Evolutionary conservation across 2,797 vertebrate species (phyloP).

Genomic region (Gephyroberyx darwinii): DNA sequence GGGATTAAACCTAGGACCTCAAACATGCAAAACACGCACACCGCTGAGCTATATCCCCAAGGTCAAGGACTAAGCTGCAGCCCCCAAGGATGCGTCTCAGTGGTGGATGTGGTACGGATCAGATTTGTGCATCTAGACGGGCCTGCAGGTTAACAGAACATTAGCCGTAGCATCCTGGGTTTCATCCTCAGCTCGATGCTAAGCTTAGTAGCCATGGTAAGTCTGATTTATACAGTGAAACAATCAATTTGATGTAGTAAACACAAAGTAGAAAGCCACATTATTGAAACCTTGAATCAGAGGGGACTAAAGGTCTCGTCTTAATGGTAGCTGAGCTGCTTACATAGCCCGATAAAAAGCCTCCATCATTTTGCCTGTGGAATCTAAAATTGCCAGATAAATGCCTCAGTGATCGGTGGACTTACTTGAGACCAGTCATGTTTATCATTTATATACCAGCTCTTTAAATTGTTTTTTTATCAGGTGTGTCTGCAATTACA

Average conservation of each 20-base stretch:
- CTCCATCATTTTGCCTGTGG: conserved; percentile 22
- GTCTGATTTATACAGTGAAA: conserved; percentile 27
- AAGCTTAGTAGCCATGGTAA: background rate
- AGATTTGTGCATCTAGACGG: conserved; percentile 2
- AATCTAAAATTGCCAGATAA: conserved; percentile 38
- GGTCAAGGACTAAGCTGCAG: conserved; percentile 30
- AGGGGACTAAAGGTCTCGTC: conserved; percentile 11
- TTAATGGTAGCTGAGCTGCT: conserved; percentile 32
- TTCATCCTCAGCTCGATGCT: conserved; percentile 20
- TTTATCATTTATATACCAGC: conserved; percentile 25
- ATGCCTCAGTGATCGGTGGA: conserved; percentile 34
- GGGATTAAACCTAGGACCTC: conserved; percentile 26
- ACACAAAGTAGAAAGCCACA: background rate
- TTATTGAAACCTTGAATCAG: conserved; percentile 27
- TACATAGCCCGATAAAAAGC: conserved; percentile 9
- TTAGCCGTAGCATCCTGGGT: background rate
- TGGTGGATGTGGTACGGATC: background rate
- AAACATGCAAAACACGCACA: conserved; percentile 4
- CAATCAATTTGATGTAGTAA: conserved; percentile 19
- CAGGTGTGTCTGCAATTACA: conserved; percentile 4
- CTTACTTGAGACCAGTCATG: conserved; percentile 18
- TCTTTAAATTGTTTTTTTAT: conserved; percentile 42
- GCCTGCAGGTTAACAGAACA: conserved; percentile 11
- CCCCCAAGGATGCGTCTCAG: background rate
- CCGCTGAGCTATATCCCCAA: conserved; percentile 14